A percentile compares a stretch with the other conserved stretches of the same genome.
These are phyloP conservation scores for Masnerella sp. DNA, from an alignment of 2,888 invertebrate species.

Conservation along the genomic window DNA sequence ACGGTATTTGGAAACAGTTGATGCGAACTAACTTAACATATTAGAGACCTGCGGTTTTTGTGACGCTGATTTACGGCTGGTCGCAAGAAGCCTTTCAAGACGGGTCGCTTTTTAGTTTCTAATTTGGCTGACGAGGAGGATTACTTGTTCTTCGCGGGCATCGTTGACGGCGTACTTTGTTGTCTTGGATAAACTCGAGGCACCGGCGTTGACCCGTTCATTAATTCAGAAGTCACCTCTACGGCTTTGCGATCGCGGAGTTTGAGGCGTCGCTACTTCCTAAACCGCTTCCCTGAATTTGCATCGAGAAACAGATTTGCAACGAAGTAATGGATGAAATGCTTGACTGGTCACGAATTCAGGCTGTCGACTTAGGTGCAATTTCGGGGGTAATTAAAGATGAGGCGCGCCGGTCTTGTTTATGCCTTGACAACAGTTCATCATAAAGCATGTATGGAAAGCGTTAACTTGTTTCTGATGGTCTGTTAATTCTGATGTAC, in stretches of 20 bases:
- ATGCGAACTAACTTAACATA: slow-evolving; percentile 11
- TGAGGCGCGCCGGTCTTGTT: slow-evolving; percentile 13
- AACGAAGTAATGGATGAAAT: slow-evolving; percentile 73
- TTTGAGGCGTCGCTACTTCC: slow-evolving; percentile 60
- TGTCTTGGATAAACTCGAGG: slow-evolving; percentile 57
- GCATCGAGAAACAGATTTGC: slow-evolving; percentile 75
- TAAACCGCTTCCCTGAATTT: slow-evolving; percentile 65
- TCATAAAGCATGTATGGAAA: no score
- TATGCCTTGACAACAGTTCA: slow-evolving; percentile 5
- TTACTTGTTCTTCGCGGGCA: slow-evolving; percentile 49
- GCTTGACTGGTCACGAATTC: slow-evolving; percentile 68
- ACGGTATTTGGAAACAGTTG: not conserved
- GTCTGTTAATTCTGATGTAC: no score
- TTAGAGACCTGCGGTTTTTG: slow-evolving; percentile 5
- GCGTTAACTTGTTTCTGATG: no score
- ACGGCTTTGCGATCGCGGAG: slow-evolving; percentile 68
- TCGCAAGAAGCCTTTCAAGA: slow-evolving; percentile 22
- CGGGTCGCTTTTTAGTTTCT: slow-evolving; percentile 27
- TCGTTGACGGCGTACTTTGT: slow-evolving; percentile 47
- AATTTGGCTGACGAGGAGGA: slow-evolving; percentile 36
- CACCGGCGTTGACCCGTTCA: slow-evolving; percentile 64
- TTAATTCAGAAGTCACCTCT: slow-evolving; percentile 70
- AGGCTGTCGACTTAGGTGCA: slow-evolving; percentile 38
- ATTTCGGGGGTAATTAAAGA: slow-evolving; percentile 45
- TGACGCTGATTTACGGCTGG: slow-evolving; percentile 8